These are phyloP conservation scores for mouse (Mus musculus) DNA, from an alignment of 2,113 vertebrate genomes.

Conservation along the genomic window DNA sequence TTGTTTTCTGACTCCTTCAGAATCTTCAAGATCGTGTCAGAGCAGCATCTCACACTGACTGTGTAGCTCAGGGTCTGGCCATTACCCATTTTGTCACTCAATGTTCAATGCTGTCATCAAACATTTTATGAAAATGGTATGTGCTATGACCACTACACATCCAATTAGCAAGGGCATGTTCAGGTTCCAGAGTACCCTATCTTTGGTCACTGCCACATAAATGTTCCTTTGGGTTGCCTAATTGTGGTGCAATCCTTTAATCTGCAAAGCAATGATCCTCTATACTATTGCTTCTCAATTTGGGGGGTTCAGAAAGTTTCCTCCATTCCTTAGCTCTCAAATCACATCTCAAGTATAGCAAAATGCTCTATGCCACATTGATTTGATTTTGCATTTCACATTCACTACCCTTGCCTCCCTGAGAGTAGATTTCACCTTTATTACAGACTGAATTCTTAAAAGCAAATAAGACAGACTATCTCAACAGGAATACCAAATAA, in stretches of 20 bases:
- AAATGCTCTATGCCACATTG: not conserved
- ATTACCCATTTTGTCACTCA: not conserved
- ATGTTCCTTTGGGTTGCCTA: not conserved
- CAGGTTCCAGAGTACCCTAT: not conserved
- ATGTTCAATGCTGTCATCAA: not conserved
- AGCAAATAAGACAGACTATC: not conserved
- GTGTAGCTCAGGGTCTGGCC: not conserved
- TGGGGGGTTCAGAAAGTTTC: not conserved
- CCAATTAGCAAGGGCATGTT: not conserved
- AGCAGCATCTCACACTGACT: not conserved
- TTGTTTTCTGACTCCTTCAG: not conserved
- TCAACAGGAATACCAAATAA: not conserved
- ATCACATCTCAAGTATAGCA: not conserved
- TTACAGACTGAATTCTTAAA: not conserved
- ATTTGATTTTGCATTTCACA: constrained; percentile 34
- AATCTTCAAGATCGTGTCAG: not conserved
- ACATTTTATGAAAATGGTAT: not conserved
- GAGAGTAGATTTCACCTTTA: not conserved
- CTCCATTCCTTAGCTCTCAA: not conserved
- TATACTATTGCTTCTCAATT: not conserved
- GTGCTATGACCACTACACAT: not conserved
- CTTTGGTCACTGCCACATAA: not conserved
- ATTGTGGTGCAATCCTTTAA: not conserved
- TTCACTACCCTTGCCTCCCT: not conserved
- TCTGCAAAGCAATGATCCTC: not conserved